Base-by-base conservation (phyloP, 1,140 invertebrate genomes). In the Scylla paramamosain region DNA sequence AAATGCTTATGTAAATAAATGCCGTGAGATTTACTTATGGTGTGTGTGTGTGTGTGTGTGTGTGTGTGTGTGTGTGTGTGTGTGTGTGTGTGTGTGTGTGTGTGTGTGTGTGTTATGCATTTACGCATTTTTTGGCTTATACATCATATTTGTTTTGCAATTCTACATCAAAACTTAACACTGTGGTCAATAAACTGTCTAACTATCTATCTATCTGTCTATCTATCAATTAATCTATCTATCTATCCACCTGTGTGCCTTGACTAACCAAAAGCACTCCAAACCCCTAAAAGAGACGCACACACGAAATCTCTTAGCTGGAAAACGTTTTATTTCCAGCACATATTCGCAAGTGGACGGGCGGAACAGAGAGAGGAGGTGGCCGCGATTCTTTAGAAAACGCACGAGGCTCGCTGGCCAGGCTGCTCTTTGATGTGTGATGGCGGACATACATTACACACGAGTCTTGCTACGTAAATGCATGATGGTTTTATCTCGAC, bases 21-120 rank as follows among this genome's bases (percentile, higher is more conserved):
- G 52, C 52, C n/a, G 83, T 16, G n/a, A 10, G 4, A 10, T 28
- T 84, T 10, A 7, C 10, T 0, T 12, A 29, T 10, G 4, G 88
- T 90, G 88, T 90, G 32, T 90, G 88, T 90, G 88, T 90, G 88
- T 31, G 88, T 90, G 88, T 31, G 88, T 90, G 88, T 32, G 32
- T 90, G 88, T 90, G 88, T 90, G 88, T 90, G 28, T 39, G 88
- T 90, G 88, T 90, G 25, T 90, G 32, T 46, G 32, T 46, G 46
- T 90, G n/a, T 39, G 32, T 90, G 32, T 29, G 28, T 88, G 32
- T 31, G 32, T 88, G 28, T 88, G 86, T 82, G 77, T 82, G 32
- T 88, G 28, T 31, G 32, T 88, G 32, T 31, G 32, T 39, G 32
- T 88, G 86, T 88, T 82, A 28, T 82, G 77, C 28, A 31, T 29